phyloP scores from a whole-genome alignment of 2,888 invertebrate species.

The Pelosia muscerda region DNA sequence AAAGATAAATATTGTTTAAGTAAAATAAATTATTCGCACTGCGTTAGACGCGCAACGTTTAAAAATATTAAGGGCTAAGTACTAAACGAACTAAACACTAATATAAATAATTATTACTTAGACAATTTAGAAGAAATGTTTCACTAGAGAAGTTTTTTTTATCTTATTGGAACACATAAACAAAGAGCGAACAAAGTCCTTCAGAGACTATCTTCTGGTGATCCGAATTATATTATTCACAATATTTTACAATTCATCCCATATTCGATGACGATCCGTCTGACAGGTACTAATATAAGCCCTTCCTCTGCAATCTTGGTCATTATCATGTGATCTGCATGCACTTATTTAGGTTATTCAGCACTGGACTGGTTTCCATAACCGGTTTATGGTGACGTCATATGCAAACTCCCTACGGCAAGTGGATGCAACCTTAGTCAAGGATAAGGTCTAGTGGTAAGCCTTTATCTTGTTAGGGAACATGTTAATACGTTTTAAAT shows the following conservation, averaged over 20 bases:
- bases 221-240: neutral
- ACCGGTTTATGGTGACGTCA: slow-evolving; percentile 48
- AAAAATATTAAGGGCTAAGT: neutral
- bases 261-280: neutral
- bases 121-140: no score
- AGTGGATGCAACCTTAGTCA: slow-evolving; percentile 24
- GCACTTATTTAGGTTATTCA: slow-evolving; percentile 34
- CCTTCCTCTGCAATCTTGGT: slow-evolving; percentile 1
- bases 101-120: no score
- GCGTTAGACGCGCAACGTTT: no score
- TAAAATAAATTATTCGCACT: neutral
- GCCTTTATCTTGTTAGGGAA: neutral
- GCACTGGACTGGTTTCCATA: slow-evolving; percentile 46
- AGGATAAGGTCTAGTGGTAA: slow-evolving; percentile 19
- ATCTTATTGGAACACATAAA: neutral
- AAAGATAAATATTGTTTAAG: neutral
- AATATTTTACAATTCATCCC: neutral
- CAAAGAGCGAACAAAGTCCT: neutral
- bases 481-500: neutral
- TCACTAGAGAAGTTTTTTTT: neutral
- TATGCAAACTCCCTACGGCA: slow-evolving; percentile 12
- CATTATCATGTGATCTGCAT: slow-evolving; percentile 14
- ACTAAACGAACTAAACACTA: neutral
- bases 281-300: neutral
- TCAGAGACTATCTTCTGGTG: neutral